Evolutionary conservation across 2,113 vertebrate species (phyloP).

Genomic region (Pterophyllum scalare): DNA sequence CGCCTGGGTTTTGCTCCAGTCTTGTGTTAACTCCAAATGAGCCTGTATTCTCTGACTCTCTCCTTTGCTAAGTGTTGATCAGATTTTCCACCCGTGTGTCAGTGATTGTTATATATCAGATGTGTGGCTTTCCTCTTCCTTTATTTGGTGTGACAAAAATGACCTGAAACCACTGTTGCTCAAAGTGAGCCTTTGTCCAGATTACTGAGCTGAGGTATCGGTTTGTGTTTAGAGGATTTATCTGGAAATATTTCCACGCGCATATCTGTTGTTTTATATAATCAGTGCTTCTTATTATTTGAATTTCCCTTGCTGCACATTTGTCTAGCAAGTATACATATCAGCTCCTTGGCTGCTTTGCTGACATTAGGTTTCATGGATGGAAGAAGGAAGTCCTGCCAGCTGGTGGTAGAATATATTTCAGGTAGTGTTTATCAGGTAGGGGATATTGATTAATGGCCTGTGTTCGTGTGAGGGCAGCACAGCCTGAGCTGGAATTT

Average conservation of each 20-base stretch:
- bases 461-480: constrained; percentile 60
- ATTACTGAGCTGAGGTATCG: not conserved
- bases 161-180: constrained; percentile 1
- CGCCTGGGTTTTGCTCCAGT: constrained; percentile 20
- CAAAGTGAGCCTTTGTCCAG: not conserved
- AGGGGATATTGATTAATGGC: constrained; percentile 61
- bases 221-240: not conserved
- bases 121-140: not conserved
- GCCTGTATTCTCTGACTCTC: not conserved
- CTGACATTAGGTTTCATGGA: constrained; percentile 11
- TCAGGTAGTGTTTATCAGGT: constrained; percentile 61
- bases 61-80: not conserved
- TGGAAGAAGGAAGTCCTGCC: constrained; percentile 30
- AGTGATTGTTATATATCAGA: constrained; percentile 48
- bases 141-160: constrained; percentile 22
- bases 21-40: constrained; percentile 14
- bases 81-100: constrained; percentile 16
- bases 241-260: not conserved
- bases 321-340: constrained; percentile 18
- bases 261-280: not conserved
- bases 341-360: constrained; percentile 42
- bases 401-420: constrained; percentile 50
- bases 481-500: constrained; percentile 55
- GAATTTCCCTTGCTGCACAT: constrained; percentile 12
- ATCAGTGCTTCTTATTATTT: constrained; percentile 26